phyloP scores from a whole-genome alignment of 2,888 invertebrate species.

The Abrostola triplasia region DNA sequence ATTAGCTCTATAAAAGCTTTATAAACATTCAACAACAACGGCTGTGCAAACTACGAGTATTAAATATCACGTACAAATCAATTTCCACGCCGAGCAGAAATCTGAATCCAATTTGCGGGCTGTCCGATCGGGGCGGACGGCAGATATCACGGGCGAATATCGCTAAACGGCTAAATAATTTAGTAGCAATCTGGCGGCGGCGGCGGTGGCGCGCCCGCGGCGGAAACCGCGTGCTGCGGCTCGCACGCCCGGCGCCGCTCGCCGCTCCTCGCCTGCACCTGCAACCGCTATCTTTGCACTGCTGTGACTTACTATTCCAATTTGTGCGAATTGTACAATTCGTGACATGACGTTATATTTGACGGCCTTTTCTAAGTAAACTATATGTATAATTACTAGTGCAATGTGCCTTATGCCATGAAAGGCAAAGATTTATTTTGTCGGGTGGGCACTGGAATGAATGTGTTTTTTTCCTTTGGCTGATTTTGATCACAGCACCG shows the following conservation, averaged over 20 bases:
- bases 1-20: conserved; percentile 41
- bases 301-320: conserved; percentile 25
- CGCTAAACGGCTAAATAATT: conserved; percentile 88
- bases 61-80: conserved; percentile 86
- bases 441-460: not conserved
- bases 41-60: conserved; percentile 65
- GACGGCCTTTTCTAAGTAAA: not conserved
- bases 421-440: conserved; percentile 3
- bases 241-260: conserved; percentile 49
- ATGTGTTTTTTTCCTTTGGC: conserved; percentile 4
- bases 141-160: conserved; percentile 85
- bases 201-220: conserved; percentile 63
- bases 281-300: conserved; percentile 36
- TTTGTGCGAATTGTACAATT: conserved; percentile 10
- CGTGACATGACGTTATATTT: conserved; percentile 1
- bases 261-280: conserved; percentile 25
- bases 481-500: conserved; percentile 33
- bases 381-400: too few relatives aligned
- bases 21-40: conserved; percentile 46
- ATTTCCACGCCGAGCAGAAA: conserved; percentile 84
- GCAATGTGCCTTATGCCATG: not conserved
- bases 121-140: conserved; percentile 83
- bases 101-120: conserved; percentile 88
- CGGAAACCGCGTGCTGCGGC: conserved; percentile 64
- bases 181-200: conserved; percentile 81